These are phyloP conservation scores for Anguilla rostrata DNA, from an alignment of 2,113 vertebrate species.

Conservation along the genomic window DNA sequence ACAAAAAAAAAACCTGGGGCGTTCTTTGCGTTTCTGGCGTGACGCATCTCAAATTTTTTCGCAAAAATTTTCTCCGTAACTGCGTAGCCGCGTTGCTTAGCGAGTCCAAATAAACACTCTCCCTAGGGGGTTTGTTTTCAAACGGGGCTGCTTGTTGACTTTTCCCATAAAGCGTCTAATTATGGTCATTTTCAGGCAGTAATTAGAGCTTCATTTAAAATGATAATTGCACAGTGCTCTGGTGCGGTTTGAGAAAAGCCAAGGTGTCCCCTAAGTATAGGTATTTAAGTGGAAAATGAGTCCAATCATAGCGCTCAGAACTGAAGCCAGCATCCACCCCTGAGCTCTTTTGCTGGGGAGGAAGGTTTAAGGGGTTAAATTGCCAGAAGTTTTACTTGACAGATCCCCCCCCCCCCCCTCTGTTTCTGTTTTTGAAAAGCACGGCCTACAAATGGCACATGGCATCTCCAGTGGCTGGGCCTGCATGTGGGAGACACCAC, in stretches of 20 bases:
- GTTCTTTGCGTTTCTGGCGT: too few species aligned
- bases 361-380: background rate
- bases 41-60: too few species aligned
- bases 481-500: slow-evolving; percentile 22
- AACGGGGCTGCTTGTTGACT: background rate
- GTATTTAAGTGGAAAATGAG: background rate
- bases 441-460: background rate
- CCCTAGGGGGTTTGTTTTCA: background rate
- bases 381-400: background rate
- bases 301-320: background rate
- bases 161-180: background rate
- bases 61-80: too few species aligned
- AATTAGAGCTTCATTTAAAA: background rate
- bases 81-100: too few species aligned
- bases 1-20: too few species aligned
- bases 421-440: background rate
- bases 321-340: background rate
- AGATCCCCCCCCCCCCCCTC: background rate
- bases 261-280: background rate
- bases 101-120: background rate
- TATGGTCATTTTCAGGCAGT: background rate
- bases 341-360: background rate
- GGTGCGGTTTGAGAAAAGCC: background rate
- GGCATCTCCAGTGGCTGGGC: slow-evolving; percentile 27
- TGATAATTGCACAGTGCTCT: background rate